phyloP scores from a whole-genome alignment of 2,797 vertebrate species.

The Lophotriccus pileatus region DNA sequence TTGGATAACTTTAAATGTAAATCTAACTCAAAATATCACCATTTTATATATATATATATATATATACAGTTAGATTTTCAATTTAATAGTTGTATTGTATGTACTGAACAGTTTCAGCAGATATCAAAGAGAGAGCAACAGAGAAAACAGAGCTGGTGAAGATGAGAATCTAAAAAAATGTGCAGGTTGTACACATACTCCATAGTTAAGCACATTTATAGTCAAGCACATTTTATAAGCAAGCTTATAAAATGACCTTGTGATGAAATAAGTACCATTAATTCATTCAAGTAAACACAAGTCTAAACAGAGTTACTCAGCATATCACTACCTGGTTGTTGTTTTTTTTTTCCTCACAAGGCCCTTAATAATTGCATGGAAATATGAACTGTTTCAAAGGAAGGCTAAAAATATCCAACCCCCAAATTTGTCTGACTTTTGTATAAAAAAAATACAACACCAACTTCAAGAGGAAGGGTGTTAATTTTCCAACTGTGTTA shows the following conservation, averaged over 20 bases:
- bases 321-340: not conserved
- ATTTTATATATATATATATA: not conserved
- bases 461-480: not conserved
- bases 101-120: slow-evolving; percentile 32
- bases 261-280: slow-evolving; percentile 62
- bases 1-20: slow-evolving; percentile 36
- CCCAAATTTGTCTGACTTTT: not conserved
- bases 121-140: slow-evolving; percentile 47
- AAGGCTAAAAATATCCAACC: slow-evolving; percentile 16
- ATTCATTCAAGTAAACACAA: slow-evolving; percentile 60
- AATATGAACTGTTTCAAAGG: slow-evolving; percentile 28
- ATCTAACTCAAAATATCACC: slow-evolving; percentile 52
- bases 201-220: slow-evolving; percentile 27
- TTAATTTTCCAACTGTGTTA: not conserved
- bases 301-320: slow-evolving; percentile 14
- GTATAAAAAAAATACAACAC: not conserved
- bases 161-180: slow-evolving; percentile 42
- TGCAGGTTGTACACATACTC: slow-evolving; percentile 38
- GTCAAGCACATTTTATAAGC: slow-evolving; percentile 37
- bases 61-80: slow-evolving; percentile 16
- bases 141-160: slow-evolving; percentile 56
- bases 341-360: slow-evolving; percentile 30
- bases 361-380: slow-evolving; percentile 44
- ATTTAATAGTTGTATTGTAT: not conserved
- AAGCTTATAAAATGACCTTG: slow-evolving; percentile 38